phyloP scores from a whole-genome alignment of 2,888 invertebrate species.

The Monochamus alternatus region DNA sequence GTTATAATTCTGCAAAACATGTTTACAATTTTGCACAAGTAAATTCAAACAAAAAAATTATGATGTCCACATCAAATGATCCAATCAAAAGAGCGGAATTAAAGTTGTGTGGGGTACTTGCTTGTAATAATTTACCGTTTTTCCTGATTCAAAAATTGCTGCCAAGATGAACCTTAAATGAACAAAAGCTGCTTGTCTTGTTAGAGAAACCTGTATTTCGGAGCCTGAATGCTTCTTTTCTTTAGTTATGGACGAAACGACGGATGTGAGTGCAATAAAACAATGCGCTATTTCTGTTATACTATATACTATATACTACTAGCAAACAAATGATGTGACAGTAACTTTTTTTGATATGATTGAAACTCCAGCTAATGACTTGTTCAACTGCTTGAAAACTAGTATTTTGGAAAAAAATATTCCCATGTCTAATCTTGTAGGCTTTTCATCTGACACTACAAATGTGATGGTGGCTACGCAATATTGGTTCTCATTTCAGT shows the following conservation, averaged over 20 bases:
- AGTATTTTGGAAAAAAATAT: neutral
- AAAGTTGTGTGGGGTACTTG: neutral
- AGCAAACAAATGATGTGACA: neutral
- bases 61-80: neutral
- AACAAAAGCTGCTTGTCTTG: neutral
- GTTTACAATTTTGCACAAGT: neutral
- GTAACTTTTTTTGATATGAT: conserved; percentile 3
- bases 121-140: conserved; percentile 1
- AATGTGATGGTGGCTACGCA: neutral
- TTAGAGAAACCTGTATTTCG: neutral
- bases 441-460: too few species aligned
- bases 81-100: conserved; percentile 1
- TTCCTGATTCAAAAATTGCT: neutral
- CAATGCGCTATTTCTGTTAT: neutral
- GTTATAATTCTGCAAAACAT: neutral
- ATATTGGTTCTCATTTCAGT: conserved; percentile 7
- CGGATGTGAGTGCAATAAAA: neutral
- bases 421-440: neutral
- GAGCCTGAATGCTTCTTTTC: neutral
- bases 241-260: neutral
- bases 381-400: neutral
- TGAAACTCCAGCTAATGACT: neutral
- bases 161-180: neutral
- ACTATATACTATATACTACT: conserved; percentile 1
- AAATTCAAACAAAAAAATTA: neutral